Evolutionary conservation across 2,888 invertebrate genomes (phyloP).

Genomic region (Erebia aethiops): DNA sequence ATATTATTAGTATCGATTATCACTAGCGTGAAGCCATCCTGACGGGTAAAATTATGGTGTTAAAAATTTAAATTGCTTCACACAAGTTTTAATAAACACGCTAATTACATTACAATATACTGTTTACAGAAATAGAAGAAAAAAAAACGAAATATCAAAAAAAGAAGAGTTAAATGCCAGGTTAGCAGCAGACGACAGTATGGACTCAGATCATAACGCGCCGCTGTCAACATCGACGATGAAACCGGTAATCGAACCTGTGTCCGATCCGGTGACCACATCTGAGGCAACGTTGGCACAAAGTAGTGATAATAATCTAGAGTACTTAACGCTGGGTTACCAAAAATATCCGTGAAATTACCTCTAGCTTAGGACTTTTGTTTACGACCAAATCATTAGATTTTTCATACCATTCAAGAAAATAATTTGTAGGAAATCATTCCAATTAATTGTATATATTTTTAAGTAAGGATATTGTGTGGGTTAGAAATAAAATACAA

Average conservation of each 20-base stretch:
- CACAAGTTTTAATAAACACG: background rate
- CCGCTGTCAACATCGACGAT: conserved; percentile 14
- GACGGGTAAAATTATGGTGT: too few species aligned
- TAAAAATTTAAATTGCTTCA: too few species aligned
- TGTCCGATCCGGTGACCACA: background rate
- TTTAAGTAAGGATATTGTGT: too few species aligned
- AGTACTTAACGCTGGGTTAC: conserved; percentile 30
- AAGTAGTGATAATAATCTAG: conserved; percentile 22
- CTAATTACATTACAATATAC: background rate
- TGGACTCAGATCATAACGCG: conserved; percentile 18
- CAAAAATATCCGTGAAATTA: conserved; percentile 26
- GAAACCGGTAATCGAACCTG: conserved; percentile 19
- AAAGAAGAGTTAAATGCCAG: conserved; percentile 44
- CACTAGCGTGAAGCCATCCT: too few species aligned
- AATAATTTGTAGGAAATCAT: too few species aligned
- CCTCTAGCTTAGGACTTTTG: background rate
- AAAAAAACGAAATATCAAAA: conserved; percentile 43
- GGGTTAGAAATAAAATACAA: too few species aligned
- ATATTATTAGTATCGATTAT: too few species aligned
- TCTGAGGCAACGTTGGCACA: background rate
- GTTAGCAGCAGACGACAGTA: conserved; percentile 23
- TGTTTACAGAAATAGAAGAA: conserved; percentile 49
- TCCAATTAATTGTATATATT: too few species aligned
- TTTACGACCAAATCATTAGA: too few species aligned
- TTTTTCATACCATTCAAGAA: too few species aligned